Percentiles rank a stretch among this genome's conserved stretches.
Conservation (phyloP, 2,797 vertebrate genomes). For the Enteromius anoplus region DNA sequence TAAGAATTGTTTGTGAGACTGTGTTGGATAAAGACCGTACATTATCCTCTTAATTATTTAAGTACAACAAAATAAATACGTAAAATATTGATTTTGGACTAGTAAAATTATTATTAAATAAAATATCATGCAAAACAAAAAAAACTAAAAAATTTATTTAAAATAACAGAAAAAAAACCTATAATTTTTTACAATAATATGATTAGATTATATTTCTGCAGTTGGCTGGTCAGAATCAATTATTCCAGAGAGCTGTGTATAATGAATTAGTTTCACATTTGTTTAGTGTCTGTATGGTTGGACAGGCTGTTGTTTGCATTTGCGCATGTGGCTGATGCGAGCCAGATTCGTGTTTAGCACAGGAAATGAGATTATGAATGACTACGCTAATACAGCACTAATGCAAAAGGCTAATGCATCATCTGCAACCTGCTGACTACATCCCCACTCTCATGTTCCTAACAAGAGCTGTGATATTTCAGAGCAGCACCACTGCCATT, state of each 20-base stretch:
- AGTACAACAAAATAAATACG: not conserved
- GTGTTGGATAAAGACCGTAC: not conserved
- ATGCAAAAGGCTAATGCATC: conserved; percentile 69
- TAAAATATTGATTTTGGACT: not conserved
- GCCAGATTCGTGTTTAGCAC: conserved; percentile 65
- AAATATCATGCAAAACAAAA: not conserved
- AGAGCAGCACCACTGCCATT: conserved; percentile 25
- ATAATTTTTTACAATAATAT: not conserved
- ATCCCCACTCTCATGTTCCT: conserved; percentile 17
- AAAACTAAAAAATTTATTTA: not conserved
- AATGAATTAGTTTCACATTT: conserved; percentile 2
- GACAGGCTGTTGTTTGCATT: conserved; percentile 55
- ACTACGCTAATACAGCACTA: conserved; percentile 67
- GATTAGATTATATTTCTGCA: not conserved
- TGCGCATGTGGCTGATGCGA: conserved; percentile 64
- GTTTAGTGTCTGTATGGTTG: not conserved
- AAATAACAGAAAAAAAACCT: not conserved
- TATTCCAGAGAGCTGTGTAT: not conserved
- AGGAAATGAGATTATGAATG: conserved; percentile 78
- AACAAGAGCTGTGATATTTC: conserved; percentile 26
- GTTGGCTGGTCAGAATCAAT: not conserved
- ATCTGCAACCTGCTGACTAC: conserved; percentile 64
- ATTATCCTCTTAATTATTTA: not conserved
- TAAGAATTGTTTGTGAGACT: no score
- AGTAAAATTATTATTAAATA: not conserved